Percentiles rank a stretch among this genome's conserved stretches.
phyloP scores from a whole-genome alignment of 2,113 vertebrate genomes.

The Halichoerus grypus region DNA sequence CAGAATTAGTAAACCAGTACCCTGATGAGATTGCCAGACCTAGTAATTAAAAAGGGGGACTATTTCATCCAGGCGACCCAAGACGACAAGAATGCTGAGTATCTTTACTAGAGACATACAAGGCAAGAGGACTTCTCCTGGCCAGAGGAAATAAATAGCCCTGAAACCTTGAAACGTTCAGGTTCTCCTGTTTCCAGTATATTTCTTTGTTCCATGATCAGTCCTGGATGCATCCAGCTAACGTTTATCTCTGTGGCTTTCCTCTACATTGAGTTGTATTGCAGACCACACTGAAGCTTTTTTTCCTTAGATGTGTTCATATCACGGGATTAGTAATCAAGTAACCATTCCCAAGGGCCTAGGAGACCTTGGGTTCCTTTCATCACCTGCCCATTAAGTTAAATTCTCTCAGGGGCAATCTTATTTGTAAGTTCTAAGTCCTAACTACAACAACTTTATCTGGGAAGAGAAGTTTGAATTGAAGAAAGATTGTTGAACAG shows the following conservation, averaged over 20 bases:
- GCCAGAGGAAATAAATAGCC: background rate
- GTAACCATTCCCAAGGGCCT: background rate
- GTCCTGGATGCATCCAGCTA: background rate
- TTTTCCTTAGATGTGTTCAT: constrained; percentile 48
- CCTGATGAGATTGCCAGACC: constrained; percentile 23
- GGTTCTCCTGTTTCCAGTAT: background rate
- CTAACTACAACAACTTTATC: background rate
- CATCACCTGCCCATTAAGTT: constrained; percentile 61
- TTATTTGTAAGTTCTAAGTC: constrained; percentile 54
- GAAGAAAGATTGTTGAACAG: background rate
- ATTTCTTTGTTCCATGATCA: background rate
- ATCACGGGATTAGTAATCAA: constrained; percentile 53
- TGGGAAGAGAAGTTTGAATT: constrained; percentile 41
- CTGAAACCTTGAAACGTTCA: background rate
- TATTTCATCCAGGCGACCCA: constrained; percentile 33
- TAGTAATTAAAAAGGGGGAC: background rate
- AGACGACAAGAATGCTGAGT: background rate
- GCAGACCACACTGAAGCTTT: background rate
- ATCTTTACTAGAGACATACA: background rate
- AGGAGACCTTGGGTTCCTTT: constrained; percentile 40
- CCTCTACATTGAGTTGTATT: background rate
- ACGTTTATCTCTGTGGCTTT: constrained; percentile 7
- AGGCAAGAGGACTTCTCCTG: background rate
- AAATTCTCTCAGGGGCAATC: constrained; percentile 18
- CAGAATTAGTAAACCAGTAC: background rate